Evolutionary conservation across 2,888 invertebrate genomes (phyloP).

Genomic region (Pachycephus smyrnensis): DNA sequence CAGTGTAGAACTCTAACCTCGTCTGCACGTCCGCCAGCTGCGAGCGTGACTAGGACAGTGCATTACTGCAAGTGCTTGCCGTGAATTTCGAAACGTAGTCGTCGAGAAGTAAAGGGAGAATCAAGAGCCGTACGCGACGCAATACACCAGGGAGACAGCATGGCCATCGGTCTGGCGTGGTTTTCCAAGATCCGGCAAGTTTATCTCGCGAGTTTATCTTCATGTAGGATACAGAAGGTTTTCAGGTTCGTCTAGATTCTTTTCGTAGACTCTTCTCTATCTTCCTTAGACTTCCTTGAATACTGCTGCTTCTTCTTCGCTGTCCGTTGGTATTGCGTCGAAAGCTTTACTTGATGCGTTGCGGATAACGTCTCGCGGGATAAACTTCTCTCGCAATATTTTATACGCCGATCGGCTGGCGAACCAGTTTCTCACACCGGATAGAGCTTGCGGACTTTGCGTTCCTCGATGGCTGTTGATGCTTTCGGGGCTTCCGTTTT

Average conservation of each 20-base stretch:
- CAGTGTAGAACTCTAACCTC: background rate
- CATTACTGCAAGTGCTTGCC: background rate
- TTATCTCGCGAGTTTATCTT: slow-evolving; percentile 46
- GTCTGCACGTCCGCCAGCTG: background rate
- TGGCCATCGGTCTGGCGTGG: slow-evolving; percentile 54
- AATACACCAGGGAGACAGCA: slow-evolving; percentile 30
- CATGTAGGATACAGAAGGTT: slow-evolving; percentile 42
- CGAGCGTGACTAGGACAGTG: background rate
- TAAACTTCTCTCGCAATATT: slow-evolving; percentile 1
- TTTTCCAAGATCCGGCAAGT: slow-evolving; percentile 46
- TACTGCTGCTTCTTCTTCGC: background rate
- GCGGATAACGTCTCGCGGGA: background rate
- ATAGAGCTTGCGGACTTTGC: background rate
- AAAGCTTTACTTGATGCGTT: slow-evolving; percentile 38
- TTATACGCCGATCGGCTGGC: slow-evolving; percentile 3
- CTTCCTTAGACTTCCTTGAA: background rate
- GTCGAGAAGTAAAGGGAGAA: background rate
- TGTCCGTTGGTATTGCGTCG: slow-evolving; percentile 32
- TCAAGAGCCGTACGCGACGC: background rate
- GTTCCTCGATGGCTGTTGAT: slow-evolving; percentile 5
- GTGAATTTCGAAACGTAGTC: background rate
- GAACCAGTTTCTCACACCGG: background rate
- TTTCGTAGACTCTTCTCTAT: background rate
- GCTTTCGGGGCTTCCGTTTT: slow-evolving; percentile 30
- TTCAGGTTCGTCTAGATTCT: slow-evolving; percentile 43